Base-by-base conservation (phyloP, 2,888 invertebrate genomes). In the Amiota minor region DNA sequence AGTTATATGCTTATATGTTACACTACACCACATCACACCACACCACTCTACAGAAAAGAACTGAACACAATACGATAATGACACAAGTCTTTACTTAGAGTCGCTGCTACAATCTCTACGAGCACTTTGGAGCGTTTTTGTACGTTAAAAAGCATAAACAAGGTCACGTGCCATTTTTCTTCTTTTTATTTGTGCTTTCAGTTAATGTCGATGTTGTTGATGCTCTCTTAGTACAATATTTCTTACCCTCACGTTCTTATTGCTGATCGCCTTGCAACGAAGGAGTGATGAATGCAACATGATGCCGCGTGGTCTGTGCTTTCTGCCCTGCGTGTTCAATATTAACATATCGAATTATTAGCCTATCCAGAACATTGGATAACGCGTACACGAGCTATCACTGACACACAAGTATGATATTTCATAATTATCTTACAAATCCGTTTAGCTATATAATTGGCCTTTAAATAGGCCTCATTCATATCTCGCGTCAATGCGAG, bases 91-190 rank as follows among this genome's bases (percentile, higher is more conserved):
- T 79, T 81, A 81, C 82, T 84, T 84, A 83, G 77, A 35, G 35
- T 35, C 35, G 6, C 35, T 77, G 74, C 53, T 16, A 20, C 65
- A 45, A 53, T 68, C 35, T 35, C 35, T 35, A 35, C 71, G 67
- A 46, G 73, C 71, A 45, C 62, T 70, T 77, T 79, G 73, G 74
- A 76, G 76, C 77, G 76, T 78, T 77, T 80, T 79, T 86, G 82
- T 86, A 84, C 80, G 84, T 87, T 81, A 81, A 86, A 85, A 81
- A 84, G 80, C 86, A 86, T 88, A 89, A 89, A 89, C 89, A 89
- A 82, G 86, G 89, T 82, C 89, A 88, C 89, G 89, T 89, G 89
- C 80, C 84, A 74, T 77, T 75, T 84, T 80, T 79, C 74, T 78
- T 77, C 72, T 77, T 77, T 16, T 47, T 16, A 47, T 47, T 59